phyloP scores from a whole-genome alignment of 2,888 invertebrate species.

The Steinernema hermaphroditum region DNA sequence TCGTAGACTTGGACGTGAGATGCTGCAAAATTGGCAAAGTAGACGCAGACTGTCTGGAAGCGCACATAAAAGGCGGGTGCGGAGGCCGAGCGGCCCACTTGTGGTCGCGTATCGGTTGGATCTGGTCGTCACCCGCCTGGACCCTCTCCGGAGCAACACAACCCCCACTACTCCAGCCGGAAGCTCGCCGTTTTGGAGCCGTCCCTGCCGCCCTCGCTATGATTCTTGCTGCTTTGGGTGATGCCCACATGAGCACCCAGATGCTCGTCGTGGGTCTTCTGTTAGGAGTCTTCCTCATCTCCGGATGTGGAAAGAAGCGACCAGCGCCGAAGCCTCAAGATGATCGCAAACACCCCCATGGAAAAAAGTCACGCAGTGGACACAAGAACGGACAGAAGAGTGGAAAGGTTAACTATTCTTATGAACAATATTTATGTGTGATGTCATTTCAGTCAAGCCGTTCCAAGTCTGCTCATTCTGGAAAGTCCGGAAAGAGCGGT shows the following conservation, averaged over 20 bases:
- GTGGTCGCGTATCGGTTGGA: conserved; percentile 11
- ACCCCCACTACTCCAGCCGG: conserved; percentile 19
- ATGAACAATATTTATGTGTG: neutral
- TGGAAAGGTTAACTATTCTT: too few relatives aligned
- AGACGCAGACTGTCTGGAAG: neutral
- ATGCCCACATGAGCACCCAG: conserved; percentile 1
- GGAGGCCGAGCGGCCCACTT: neutral
- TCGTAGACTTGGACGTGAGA: too few relatives aligned
- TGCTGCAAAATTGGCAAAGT: too few relatives aligned
- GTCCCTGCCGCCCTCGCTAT: neutral
- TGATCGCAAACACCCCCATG: neutral
- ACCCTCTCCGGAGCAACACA: conserved; percentile 20
- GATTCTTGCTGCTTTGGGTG: conserved; percentile 16
- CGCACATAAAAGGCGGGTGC: neutral
- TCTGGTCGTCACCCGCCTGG: neutral
- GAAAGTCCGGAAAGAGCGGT: neutral
- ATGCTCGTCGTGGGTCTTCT: conserved; percentile 13
- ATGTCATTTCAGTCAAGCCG: neutral
- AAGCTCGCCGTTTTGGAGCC: neutral
- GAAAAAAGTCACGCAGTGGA: conserved; percentile 2
- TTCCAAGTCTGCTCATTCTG: neutral
- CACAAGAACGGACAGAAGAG: neutral
- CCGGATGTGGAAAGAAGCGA: conserved; percentile 23
- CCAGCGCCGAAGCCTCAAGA: neutral
- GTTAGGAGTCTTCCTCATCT: conserved; percentile 20